A percentile compares a stretch with the other conserved stretches of the same genome.
Conservation (phyloP, 92 coral and sea anemone genomes). For the Anthopleura xanthogrammica region DNA sequence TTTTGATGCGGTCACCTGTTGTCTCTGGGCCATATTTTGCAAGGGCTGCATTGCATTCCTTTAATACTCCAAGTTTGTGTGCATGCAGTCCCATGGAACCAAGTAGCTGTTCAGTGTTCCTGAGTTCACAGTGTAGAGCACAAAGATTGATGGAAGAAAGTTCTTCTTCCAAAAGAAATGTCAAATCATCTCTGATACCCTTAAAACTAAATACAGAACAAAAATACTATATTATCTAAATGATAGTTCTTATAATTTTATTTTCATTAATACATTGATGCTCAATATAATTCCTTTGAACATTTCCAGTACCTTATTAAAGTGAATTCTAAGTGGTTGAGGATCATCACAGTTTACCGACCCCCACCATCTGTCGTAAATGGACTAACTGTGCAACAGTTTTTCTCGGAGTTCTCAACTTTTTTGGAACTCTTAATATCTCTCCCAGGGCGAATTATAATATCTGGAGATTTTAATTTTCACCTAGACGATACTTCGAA, state of each 20-base stretch:
- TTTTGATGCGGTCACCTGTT: conserved; percentile 5
- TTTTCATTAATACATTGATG: neutral
- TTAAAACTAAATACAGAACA: neutral
- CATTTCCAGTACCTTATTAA: conserved; percentile 27
- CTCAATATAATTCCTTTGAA: conserved; percentile 29
- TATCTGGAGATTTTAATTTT: conserved; percentile 36
- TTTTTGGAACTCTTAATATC: conserved; percentile 32
- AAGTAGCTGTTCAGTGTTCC: conserved; percentile 18
- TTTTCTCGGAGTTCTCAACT: conserved; percentile 40
- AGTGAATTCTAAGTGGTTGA: conserved; percentile 20
- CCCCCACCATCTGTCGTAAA: conserved; percentile 41
- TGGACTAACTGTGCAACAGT: conserved; percentile 29
- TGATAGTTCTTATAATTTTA: neutral
- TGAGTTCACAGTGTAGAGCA: conserved; percentile 10
- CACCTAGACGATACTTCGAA: conserved; percentile 41
- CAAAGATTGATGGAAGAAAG: conserved; percentile 5
- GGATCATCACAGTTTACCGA: conserved; percentile 37
- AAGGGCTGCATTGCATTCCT: conserved; percentile 5
- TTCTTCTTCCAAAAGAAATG: conserved; percentile 18
- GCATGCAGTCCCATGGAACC: conserved; percentile 8
- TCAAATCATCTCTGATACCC: conserved; percentile 18
- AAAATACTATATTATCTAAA: neutral
- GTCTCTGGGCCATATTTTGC: conserved; percentile 16
- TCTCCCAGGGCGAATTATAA: conserved; percentile 41
- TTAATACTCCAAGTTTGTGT: neutral